Percentiles rank a stretch among this genome's conserved stretches.
Conservation (phyloP, 2,113 vertebrate genomes). For the Bambusicola thoracicus region DNA sequence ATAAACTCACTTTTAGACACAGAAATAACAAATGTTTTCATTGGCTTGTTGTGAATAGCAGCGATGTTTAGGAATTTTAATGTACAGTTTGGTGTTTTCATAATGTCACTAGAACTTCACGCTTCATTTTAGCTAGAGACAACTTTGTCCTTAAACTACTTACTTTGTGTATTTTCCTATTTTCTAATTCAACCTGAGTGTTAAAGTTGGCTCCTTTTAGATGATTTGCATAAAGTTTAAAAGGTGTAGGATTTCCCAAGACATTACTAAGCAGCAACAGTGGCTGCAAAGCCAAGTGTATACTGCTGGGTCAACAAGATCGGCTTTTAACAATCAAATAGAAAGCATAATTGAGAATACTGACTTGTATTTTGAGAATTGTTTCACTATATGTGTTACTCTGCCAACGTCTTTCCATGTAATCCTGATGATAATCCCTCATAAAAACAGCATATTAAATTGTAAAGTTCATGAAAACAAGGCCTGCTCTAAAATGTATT, state of each 20-base stretch:
- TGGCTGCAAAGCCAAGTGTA: slow-evolving; percentile 31
- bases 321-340: slow-evolving; percentile 32
- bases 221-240: slow-evolving; percentile 26
- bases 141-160: slow-evolving; percentile 61
- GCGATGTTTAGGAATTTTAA: slow-evolving; percentile 57
- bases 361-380: slow-evolving; percentile 13
- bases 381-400: neutral
- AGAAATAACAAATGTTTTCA: slow-evolving; percentile 55
- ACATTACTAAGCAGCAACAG: slow-evolving; percentile 31
- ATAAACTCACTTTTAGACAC: slow-evolving; percentile 42
- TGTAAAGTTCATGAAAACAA: slow-evolving; percentile 30
- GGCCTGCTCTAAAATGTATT: neutral
- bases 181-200: slow-evolving; percentile 58
- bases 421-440: slow-evolving; percentile 5
- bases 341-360: slow-evolving; percentile 44
- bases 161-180: slow-evolving; percentile 32
- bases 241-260: slow-evolving; percentile 53
- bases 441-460: slow-evolving; percentile 15
- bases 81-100: slow-evolving; percentile 55
- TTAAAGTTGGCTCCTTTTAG: slow-evolving; percentile 38
- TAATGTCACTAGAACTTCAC: slow-evolving; percentile 49
- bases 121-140: slow-evolving; percentile 53
- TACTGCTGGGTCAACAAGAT: slow-evolving; percentile 47
- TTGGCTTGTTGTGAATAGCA: slow-evolving; percentile 64
- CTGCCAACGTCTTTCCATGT: neutral